Evolutionary conservation across 2,797 vertebrate species (phyloP).

Genomic region (Rhabdophis nuchalis): DNA sequence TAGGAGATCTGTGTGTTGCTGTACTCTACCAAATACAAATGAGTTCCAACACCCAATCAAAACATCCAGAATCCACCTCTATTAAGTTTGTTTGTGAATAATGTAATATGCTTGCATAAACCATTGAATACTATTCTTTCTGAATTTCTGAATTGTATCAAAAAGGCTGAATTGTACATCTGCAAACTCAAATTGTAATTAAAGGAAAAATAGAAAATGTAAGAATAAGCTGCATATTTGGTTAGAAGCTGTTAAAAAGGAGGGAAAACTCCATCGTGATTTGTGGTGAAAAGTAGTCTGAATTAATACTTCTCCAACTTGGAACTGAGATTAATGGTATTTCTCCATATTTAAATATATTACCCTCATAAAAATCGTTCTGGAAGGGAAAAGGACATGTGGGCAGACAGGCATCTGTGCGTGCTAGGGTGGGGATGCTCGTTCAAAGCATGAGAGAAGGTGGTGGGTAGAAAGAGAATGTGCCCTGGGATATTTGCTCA

Average conservation of each 20-base stretch:
- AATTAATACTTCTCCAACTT: constrained; percentile 38
- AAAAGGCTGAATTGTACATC: neutral
- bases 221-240: constrained; percentile 20
- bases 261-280: neutral
- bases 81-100: neutral
- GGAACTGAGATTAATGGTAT: constrained; percentile 27
- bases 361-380: constrained; percentile 23
- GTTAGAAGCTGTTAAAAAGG: neutral
- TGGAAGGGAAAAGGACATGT: neutral
- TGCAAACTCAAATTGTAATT: neutral
- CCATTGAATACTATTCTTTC: neutral
- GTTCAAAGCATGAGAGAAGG: neutral
- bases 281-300: constrained; percentile 40
- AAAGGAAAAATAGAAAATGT: neutral
- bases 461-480: neutral
- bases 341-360: constrained; percentile 13
- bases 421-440: neutral
- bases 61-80: neutral
- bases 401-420: neutral
- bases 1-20: neutral
- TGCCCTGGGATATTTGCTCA: constrained; percentile 21
- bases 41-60: neutral
- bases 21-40: neutral
- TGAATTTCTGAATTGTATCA: neutral
- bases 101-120: neutral